Evolutionary conservation across 1,140 invertebrate species (phyloP).

Genomic region (Nixonia krombeini): DNA sequence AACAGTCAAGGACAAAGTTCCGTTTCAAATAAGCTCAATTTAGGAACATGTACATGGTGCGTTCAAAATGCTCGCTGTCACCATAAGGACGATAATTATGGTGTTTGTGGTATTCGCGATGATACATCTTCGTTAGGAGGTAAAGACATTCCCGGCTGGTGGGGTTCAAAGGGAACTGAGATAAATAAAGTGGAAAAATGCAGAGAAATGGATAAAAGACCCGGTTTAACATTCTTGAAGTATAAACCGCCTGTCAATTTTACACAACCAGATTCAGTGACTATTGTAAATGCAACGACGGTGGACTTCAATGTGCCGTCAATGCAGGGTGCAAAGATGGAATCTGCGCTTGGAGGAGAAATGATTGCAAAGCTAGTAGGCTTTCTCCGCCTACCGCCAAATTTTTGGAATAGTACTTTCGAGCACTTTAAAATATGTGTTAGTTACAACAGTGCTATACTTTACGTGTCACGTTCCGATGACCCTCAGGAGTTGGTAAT

Average conservation of each 20-base stretch:
- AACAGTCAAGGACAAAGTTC: slow-evolving; percentile 71
- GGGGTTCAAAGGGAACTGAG: slow-evolving; percentile 87
- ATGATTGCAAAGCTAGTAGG: slow-evolving; percentile 84
- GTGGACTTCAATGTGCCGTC: slow-evolving; percentile 81
- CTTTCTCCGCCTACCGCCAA: slow-evolving; percentile 82
- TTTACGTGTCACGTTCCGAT: slow-evolving; percentile 71
- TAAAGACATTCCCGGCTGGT: slow-evolving; percentile 82
- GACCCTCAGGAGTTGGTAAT: slow-evolving; percentile 59
- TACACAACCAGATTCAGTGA: slow-evolving; percentile 87
- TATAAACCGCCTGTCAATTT: slow-evolving; percentile 89
- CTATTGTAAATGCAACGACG: slow-evolving; percentile 87
- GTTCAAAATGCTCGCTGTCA: slow-evolving; percentile 93
- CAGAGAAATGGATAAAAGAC: slow-evolving; percentile 82
- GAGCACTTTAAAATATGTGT: slow-evolving; percentile 83
- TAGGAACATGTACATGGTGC: slow-evolving; percentile 91
- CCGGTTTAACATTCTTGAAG: slow-evolving; percentile 90
- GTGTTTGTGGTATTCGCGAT: slow-evolving; percentile 81
- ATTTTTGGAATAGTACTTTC: slow-evolving; percentile 76
- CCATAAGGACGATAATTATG: slow-evolving; percentile 87
- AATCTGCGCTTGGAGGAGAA: slow-evolving; percentile 77
- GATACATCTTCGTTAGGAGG: slow-evolving; percentile 79
- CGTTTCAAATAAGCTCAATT: slow-evolving; percentile 81
- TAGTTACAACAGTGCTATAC: slow-evolving; percentile 77
- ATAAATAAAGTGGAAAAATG: slow-evolving; percentile 84
- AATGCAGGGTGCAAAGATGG: slow-evolving; percentile 75